Evolutionary conservation across 2,888 invertebrate species (phyloP).

Genomic region (Lepidochitona cinerea): DNA sequence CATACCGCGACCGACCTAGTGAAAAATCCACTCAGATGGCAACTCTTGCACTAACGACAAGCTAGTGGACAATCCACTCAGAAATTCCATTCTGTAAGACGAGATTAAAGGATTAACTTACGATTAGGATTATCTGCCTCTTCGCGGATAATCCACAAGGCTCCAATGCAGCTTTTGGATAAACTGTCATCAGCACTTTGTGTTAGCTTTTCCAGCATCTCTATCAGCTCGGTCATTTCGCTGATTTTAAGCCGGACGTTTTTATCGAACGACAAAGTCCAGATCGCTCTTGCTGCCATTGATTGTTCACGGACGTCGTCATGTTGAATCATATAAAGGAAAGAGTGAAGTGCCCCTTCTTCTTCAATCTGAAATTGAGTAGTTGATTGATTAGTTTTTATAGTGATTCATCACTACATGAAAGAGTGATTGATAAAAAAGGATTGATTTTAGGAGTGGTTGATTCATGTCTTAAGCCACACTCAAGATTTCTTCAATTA

Average conservation of each 20-base stretch:
- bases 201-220: conserved; percentile 43
- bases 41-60: too few relatives aligned
- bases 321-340: conserved; percentile 47
- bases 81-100: too few relatives aligned
- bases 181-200: conserved; percentile 46
- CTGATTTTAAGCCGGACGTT: conserved; percentile 45
- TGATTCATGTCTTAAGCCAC: too few relatives aligned
- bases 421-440: too few relatives aligned
- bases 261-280: conserved; percentile 63
- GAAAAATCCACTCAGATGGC: too few relatives aligned
- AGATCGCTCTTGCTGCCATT: conserved; percentile 48
- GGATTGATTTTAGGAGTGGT: too few relatives aligned
- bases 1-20: too few relatives aligned
- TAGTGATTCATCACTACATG: too few relatives aligned
- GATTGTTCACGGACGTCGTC: conserved; percentile 51
- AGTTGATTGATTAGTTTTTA: too few relatives aligned
- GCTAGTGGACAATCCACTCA: too few relatives aligned
- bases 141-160: conserved; percentile 57
- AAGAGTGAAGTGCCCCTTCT: conserved; percentile 48
- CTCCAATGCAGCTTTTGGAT: conserved; percentile 48
- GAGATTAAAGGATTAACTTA: too few relatives aligned
- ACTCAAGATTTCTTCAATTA: too few relatives aligned
- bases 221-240: conserved; percentile 44
- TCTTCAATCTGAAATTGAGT: conserved; percentile 64
- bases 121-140: conserved; percentile 40